These are phyloP conservation scores for Antheraea yamamai DNA, from an alignment of 2,888 invertebrate species.

Conservation along the genomic window DNA sequence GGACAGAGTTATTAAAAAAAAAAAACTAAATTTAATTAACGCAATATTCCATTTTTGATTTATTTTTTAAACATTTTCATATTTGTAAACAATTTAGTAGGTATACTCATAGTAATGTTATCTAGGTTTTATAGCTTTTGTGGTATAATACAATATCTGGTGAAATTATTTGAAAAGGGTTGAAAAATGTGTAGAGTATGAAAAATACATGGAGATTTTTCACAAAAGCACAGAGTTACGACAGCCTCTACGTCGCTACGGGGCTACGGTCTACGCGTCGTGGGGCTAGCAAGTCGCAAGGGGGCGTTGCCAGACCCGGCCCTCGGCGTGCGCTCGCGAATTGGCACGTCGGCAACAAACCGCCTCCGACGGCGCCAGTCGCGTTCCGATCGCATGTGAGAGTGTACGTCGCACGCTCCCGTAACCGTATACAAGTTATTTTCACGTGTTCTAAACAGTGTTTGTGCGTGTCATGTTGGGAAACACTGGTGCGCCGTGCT, in stretches of 20 bases:
- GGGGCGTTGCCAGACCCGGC: conserved; percentile 55
- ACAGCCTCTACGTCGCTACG: conserved; percentile 43
- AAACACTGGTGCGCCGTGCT: conserved; percentile 55
- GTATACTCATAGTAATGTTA: neutral
- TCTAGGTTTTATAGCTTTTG: neutral
- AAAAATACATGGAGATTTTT: neutral
- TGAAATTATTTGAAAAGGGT: neutral
- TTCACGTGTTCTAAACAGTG: conserved; percentile 35
- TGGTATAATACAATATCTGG: neutral
- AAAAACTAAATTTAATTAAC: too few species aligned
- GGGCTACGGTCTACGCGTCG: conserved; percentile 39
- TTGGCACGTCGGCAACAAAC: conserved; percentile 38
- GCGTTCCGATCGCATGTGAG: conserved; percentile 48
- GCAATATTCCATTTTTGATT: too few species aligned
- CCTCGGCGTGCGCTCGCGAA: conserved; percentile 47
- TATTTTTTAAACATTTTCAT: too few species aligned
- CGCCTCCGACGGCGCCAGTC: conserved; percentile 44
- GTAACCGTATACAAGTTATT: conserved; percentile 25
- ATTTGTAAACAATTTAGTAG: neutral
- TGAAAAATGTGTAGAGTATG: neutral
- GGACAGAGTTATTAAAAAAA: too few species aligned
- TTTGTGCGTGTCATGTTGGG: conserved; percentile 68
- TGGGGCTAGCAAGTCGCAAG: conserved; percentile 34
- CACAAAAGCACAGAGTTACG: conserved; percentile 21
- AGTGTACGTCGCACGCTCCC: conserved; percentile 40